phyloP scores from a whole-genome alignment of 2,113 vertebrate genomes.

The Dunckerocampus dactyliophorus region DNA sequence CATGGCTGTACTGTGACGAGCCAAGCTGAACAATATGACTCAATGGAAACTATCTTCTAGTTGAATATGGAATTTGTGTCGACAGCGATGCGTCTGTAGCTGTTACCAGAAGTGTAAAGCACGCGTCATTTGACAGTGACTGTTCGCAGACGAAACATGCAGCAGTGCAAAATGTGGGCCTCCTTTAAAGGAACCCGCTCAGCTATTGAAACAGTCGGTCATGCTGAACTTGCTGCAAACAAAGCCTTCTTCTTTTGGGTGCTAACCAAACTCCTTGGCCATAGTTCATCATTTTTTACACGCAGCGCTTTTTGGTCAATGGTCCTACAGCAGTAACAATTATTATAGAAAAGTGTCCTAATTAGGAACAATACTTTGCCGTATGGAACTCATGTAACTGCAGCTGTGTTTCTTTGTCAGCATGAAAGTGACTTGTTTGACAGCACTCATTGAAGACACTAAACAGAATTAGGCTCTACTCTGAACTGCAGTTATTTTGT shows the following conservation, averaged over 20 bases:
- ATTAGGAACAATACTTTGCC: conserved; percentile 30
- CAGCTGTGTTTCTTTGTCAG: no score
- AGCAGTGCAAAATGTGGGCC: conserved; percentile 8
- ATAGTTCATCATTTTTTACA: conserved; percentile 16
- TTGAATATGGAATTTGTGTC: not conserved
- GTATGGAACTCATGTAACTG: conserved; percentile 20
- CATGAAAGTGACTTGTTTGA: no score
- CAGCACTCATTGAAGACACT: no score
- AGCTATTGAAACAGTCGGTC: not conserved
- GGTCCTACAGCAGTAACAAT: conserved; percentile 9
- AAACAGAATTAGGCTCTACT: no score
- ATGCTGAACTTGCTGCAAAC: no score
- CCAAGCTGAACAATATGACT: no score
- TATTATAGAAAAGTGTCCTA: conserved; percentile 13
- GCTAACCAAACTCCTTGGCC: conserved; percentile 14
- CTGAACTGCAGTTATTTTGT: no score
- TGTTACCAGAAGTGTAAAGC: conserved; percentile 16
- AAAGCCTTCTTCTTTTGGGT: not conserved
- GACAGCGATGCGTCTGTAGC: conserved; percentile 23
- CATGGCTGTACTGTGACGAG: no score
- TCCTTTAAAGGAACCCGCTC: conserved; percentile 27
- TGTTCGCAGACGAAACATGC: conserved; percentile 30
- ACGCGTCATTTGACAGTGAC: conserved; percentile 32
- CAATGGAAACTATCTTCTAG: not conserved
- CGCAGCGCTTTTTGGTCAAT: conserved; percentile 19